phyloP scores from a whole-genome alignment of 2,797 vertebrate species.

The Cossypha polioptera region DNA sequence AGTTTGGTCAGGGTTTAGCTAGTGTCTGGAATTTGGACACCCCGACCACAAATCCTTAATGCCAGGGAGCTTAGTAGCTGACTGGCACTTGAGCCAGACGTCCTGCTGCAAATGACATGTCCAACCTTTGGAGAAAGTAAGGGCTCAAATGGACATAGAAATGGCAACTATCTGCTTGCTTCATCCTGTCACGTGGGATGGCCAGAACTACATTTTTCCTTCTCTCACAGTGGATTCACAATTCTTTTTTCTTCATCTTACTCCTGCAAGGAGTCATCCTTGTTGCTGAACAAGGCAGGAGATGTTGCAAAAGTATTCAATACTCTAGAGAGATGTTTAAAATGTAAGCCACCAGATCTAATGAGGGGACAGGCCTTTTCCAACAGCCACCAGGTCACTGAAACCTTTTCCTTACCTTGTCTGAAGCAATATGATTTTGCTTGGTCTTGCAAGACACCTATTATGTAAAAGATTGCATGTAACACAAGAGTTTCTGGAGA shows the following conservation, averaged over 20 bases:
- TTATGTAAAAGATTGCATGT: not conserved
- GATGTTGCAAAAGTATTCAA: not conserved
- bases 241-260: not conserved
- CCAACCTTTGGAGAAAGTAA: not conserved
- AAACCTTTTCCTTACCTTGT: not conserved
- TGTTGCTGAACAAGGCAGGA: not conserved
- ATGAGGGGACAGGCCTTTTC: not conserved
- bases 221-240: not conserved
- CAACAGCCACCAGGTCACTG: not conserved
- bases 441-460: not conserved
- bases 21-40: not conserved
- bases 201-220: not conserved
- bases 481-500: not conserved
- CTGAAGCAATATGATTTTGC: not conserved
- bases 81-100: not conserved
- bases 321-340: not conserved
- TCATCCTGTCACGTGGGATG: not conserved
- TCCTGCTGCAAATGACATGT: rapidly evolving
- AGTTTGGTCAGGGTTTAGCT: not conserved
- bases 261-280: not conserved
- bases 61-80: not conserved
- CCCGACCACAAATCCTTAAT: not conserved
- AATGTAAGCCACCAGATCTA: not conserved
- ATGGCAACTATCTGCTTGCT: not conserved
- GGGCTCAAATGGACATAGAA: not conserved